Evolutionary conservation across 2,888 invertebrate genomes (phyloP).

Genomic region (Tineola bisselliella): DNA sequence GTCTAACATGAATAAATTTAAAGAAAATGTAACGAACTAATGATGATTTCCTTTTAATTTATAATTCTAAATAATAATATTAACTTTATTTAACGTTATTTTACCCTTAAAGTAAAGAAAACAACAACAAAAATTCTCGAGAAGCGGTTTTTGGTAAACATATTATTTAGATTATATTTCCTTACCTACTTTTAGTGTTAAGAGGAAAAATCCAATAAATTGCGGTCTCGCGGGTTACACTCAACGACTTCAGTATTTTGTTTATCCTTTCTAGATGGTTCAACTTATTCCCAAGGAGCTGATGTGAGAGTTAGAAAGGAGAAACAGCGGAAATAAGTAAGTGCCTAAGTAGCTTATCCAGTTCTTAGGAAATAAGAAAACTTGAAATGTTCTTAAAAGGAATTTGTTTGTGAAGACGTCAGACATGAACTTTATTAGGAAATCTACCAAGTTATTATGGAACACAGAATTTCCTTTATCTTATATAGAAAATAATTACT

Average conservation of each 20-base stretch:
- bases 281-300: neutral
- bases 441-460: too few species aligned
- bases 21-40: neutral
- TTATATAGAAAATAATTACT: too few species aligned
- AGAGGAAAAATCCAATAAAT: slow-evolving; percentile 22
- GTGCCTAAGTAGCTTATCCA: slow-evolving; percentile 1
- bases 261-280: slow-evolving; percentile 5
- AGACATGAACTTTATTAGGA: neutral
- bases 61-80: too few species aligned
- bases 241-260: slow-evolving; percentile 12
- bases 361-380: slow-evolving; percentile 7
- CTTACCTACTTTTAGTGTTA: slow-evolving; percentile 19
- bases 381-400: neutral
- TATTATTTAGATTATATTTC: slow-evolving; percentile 17
- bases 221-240: slow-evolving; percentile 17
- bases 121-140: neutral
- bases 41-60: too few species aligned
- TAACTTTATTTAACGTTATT: too few species aligned
- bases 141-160: neutral
- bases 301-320: neutral
- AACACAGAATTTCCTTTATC: too few species aligned
- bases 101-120: too few species aligned
- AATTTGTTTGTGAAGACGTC: neutral
- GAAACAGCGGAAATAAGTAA: neutral
- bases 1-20: neutral